Evolutionary conservation across 2,797 vertebrate species (phyloP).

Genomic region (Rhinatrema bivittatum): DNA sequence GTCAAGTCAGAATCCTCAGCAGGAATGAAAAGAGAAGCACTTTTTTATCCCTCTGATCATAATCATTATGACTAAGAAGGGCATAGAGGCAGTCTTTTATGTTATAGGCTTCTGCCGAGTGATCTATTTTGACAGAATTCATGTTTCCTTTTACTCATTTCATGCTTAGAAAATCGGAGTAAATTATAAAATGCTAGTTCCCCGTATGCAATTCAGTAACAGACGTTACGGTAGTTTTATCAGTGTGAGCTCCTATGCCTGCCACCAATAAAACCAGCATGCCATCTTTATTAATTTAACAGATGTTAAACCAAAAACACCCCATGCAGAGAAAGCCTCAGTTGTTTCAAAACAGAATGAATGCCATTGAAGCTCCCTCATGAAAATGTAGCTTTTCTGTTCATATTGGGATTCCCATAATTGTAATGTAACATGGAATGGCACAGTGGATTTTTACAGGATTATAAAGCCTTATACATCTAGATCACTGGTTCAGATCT

Average conservation of each 20-base stretch:
- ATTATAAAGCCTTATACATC: no score
- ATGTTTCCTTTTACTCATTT: slow-evolving; percentile 8
- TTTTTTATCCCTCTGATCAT: neutral
- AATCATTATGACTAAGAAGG: neutral
- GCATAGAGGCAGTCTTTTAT: neutral
- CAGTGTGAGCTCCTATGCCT: neutral
- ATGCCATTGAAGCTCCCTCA: neutral
- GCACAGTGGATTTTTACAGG: no score
- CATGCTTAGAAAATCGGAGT: slow-evolving; percentile 10
- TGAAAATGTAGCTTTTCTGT: slow-evolving; percentile 17
- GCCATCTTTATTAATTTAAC: slow-evolving; percentile 3
- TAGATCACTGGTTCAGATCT: no score
- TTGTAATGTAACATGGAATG: no score
- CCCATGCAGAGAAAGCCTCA: neutral
- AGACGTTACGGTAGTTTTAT: neutral
- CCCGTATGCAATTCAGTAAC: neutral
- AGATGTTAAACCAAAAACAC: slow-evolving; percentile 9
- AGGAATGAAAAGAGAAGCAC: neutral
- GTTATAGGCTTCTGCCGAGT: slow-evolving; percentile 1
- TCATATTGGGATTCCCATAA: no score
- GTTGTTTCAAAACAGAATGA: slow-evolving; percentile 2
- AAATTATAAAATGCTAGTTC: slow-evolving; percentile 8
- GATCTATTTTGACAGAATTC: neutral
- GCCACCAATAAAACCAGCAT: neutral
- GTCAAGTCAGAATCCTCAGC: slow-evolving; percentile 7